phyloP scores from a whole-genome alignment of 2,113 vertebrate species.

The Colaptes auratus region DNA sequence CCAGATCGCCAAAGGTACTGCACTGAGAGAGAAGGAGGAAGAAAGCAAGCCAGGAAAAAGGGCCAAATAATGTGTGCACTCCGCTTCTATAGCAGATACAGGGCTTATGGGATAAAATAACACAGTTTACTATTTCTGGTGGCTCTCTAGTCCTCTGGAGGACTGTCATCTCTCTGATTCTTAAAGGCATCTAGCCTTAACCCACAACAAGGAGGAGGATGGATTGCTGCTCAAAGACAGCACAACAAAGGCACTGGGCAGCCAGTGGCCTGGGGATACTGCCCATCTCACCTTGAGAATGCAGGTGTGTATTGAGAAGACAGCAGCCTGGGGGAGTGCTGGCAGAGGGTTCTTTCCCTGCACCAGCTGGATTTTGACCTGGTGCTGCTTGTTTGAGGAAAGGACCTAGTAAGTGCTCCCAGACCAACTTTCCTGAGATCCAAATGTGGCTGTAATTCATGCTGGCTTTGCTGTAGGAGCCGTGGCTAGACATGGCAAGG shows the following conservation, averaged over 20 bases:
- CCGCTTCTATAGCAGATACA: no score
- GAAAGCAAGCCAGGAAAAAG: no score
- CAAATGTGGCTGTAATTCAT: neutral
- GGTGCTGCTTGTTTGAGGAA: neutral
- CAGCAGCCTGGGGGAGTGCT: neutral
- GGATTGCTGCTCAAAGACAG: neutral
- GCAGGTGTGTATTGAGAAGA: neutral
- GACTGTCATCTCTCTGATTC: no score
- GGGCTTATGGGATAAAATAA: no score
- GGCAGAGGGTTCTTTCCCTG: neutral
- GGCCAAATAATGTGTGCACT: no score
- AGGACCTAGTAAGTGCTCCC: neutral
- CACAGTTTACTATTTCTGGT: no score
- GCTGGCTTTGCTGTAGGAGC: neutral
- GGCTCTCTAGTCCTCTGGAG: no score
- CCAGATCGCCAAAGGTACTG: no score
- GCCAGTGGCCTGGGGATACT: neutral
- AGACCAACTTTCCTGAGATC: neutral
- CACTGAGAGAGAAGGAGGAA: no score
- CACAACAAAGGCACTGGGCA: neutral
- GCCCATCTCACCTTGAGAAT: neutral
- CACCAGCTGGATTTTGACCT: neutral
- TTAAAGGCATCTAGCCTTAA: no score
- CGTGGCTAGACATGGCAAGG: constrained; percentile 12
- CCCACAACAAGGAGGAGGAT: neutral